Base-by-base conservation (phyloP, 2,888 invertebrate genomes). In the Aleiodes leptofemur region DNA sequence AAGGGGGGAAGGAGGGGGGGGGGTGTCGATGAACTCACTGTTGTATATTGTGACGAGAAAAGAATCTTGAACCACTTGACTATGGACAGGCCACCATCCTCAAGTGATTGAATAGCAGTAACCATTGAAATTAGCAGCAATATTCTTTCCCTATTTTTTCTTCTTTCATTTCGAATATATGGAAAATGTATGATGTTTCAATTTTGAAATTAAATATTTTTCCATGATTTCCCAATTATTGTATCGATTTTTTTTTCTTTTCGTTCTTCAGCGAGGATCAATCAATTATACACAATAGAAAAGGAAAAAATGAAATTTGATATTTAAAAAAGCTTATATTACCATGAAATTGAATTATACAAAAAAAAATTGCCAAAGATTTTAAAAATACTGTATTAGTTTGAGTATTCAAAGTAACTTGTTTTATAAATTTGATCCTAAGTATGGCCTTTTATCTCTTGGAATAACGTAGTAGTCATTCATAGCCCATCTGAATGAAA, bases 71-170 rank as follows among this genome's bases (percentile, higher is more conserved):
- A 83, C 84, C 86, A 86, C 86, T 86, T 87, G 86, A 86, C 86
- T 86, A 84, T 82, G 13, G 14, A 9, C 68, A 16, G 81, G 82
- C 83, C 85, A 85, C 79, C 86, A 38, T 38, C 6, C 43, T 43
- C 11, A 86, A 86, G 86, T 86, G 86, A 82, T 84, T 80, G 81
- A 86, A 87, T 84, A 86, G 86, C 85, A 85, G 81, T n/a, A 59
- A 29, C 5, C 53, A 14, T 9, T 53, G 13, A 4, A 13, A 13
- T 5, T 53, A 8, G 0, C 53, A 53, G 13, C 9, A 11, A 14
- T 53, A 14, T 53, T 53, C 53, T 11, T 53, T 53, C 23, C 23
- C 23, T 23, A 23, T 23, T 23, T 23, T 23, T 23, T 23, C 23
- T 23, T 23, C 23, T 23, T 23, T 23, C 13, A 14, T 53, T 16